phyloP scores from a whole-genome alignment of 2,113 vertebrate species.

The Capra hircus region DNA sequence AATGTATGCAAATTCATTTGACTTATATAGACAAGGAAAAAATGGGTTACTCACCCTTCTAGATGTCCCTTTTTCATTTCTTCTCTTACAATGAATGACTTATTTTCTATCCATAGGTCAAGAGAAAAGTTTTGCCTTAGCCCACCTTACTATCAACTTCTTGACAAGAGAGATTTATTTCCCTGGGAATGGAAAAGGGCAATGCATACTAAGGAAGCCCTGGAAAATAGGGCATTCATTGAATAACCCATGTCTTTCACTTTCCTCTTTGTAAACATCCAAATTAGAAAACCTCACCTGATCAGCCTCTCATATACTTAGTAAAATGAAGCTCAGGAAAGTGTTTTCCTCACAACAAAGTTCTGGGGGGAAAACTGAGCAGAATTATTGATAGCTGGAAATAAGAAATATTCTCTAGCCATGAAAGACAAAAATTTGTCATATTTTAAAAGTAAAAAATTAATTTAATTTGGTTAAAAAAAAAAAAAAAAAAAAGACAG shows the following conservation, averaged over 20 bases:
- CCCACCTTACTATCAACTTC: conserved; percentile 48
- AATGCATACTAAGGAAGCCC: conserved; percentile 50
- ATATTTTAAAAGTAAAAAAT: background rate
- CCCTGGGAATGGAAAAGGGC: conserved; percentile 54
- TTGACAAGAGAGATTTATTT: conserved; percentile 61
- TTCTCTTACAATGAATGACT: conserved; percentile 63
- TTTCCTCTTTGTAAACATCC: background rate
- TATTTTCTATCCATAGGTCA: conserved; percentile 59
- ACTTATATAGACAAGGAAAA: conserved; percentile 41
- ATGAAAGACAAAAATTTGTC: background rate
- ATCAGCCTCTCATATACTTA: background rate
- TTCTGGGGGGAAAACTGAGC: background rate
- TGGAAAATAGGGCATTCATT: background rate
- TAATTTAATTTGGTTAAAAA: background rate
- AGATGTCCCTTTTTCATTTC: conserved; percentile 49
- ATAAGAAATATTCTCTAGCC: background rate
- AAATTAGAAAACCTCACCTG: background rate
- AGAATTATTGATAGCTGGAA: background rate
- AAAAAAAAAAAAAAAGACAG: background rate
- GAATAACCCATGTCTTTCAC: background rate
- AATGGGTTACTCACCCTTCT: conserved; percentile 46
- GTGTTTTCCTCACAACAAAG: background rate
- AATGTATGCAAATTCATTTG: conserved; percentile 10
- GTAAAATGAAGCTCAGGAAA: background rate
- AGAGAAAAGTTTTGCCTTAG: conserved; percentile 65